Evolutionary conservation across 2,888 invertebrate species (phyloP).

Genomic region (Drosophila atripex): DNA sequence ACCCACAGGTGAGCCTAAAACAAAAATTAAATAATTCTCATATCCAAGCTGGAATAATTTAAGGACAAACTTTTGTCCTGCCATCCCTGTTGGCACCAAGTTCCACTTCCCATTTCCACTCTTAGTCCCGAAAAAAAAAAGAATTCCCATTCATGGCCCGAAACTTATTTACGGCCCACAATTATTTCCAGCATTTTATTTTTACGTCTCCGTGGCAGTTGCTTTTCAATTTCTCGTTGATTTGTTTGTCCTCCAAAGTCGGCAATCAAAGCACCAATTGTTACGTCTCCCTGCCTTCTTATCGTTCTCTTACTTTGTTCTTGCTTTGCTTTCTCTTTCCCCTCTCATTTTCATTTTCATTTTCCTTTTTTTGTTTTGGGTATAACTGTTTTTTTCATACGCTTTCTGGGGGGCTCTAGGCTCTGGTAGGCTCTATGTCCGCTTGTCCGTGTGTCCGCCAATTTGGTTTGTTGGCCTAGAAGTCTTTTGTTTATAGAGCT

Average conservation of each 20-base stretch:
- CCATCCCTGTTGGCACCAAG: neutral
- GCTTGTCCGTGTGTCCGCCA: too few relatives aligned
- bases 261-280: slow-evolving; percentile 72
- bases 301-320: neutral
- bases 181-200: slow-evolving; percentile 72
- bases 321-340: neutral
- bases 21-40: neutral
- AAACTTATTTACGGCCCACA: slow-evolving; percentile 57
- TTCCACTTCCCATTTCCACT: neutral
- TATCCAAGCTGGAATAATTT: too few relatives aligned
- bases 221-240: slow-evolving; percentile 56
- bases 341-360: neutral
- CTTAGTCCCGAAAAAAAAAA: neutral
- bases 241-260: slow-evolving; percentile 55
- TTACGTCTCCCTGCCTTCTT: slow-evolving; percentile 31
- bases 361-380: neutral
- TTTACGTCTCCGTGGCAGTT: slow-evolving; percentile 48
- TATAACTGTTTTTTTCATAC: neutral
- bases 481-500: neutral
- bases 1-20: slow-evolving; percentile 7
- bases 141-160: slow-evolving; percentile 23
- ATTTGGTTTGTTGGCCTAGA: too few relatives aligned
- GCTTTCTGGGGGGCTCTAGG: neutral
- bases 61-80: neutral
- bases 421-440: neutral